Conservation (phyloP, 2,888 invertebrate species). For the Campoletis raptor region DNA sequence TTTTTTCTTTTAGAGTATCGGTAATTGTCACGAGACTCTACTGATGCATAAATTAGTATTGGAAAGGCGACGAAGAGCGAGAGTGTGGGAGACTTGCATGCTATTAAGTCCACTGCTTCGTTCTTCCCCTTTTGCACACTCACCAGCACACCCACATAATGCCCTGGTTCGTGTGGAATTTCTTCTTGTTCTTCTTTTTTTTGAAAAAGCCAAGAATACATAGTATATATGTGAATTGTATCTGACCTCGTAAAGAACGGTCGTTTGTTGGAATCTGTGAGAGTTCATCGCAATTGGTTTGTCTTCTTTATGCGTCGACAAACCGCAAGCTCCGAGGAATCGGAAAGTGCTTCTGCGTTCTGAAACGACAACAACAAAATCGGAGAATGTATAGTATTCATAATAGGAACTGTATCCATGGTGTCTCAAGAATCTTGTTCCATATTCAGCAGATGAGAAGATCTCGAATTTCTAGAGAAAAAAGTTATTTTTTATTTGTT, state of each 20-base stretch:
- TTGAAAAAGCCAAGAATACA: background rate
- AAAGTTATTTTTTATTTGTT: background rate
- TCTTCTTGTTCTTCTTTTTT: background rate
- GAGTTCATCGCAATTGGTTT: slow-evolving; percentile 69
- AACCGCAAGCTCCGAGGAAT: slow-evolving; percentile 24
- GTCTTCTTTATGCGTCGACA: slow-evolving; percentile 67
- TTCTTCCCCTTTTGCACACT: background rate
- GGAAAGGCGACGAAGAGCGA: slow-evolving; percentile 41
- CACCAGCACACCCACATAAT: slow-evolving; percentile 18
- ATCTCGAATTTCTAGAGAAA: background rate
- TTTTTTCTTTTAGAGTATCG: slow-evolving; percentile 58
- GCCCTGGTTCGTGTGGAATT: background rate
- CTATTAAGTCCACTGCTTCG: slow-evolving; percentile 16
- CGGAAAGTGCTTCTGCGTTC: slow-evolving; percentile 34
- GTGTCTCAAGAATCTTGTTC: background rate
- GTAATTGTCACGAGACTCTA: slow-evolving; percentile 50
- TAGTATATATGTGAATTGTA: background rate
- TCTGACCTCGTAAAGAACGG: slow-evolving; percentile 72
- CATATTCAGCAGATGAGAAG: background rate
- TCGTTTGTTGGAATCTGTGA: slow-evolving; percentile 73
- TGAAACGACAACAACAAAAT: slow-evolving; percentile 39
- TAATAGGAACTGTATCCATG: background rate
- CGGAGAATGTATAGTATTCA: background rate
- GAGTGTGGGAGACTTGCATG: slow-evolving; percentile 21
- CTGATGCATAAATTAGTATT: slow-evolving; percentile 7